Evolutionary conservation across 1,140 invertebrate genomes (phyloP), one percentile per base, ranked within the genome.

Genomic region (Habropoda laboriosa): DNA sequence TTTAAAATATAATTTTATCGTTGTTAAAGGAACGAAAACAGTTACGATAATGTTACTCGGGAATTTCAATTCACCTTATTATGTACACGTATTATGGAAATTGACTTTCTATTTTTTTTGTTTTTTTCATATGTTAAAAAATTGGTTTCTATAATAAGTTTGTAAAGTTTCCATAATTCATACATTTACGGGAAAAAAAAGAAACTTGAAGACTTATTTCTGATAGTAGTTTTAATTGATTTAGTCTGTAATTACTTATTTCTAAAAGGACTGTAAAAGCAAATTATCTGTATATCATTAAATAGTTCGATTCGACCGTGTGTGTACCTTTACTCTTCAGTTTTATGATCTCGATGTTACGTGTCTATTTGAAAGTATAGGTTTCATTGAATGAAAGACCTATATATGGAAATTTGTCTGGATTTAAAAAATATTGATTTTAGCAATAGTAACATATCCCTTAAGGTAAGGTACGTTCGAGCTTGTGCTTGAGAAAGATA

Each of bases 381-480:
- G 70, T 78, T n/a, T 78, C 55, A 61, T 60, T 32, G 21, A 61
- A 49, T 58, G 42, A 35, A 78, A 51, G 18, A 78, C 40, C 6
- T 61, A n/a, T n/a, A 40, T 18, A 30, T 71, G 55, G 18, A 78
- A 60, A 47, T 77, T 77, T 71, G 55, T 78, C 55, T 71, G 71
- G 42, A 78, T 71, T 70, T 51, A 61, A 49, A n/a, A 68, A 78
- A 32, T 38, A 79, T 79, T 72, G 40, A 63, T 79, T 79, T 79
- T 47, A 79, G 49, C 40, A 45, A 79, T 73, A 73, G 55, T 38
- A 63, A 73, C 77, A 79, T 72, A 70, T 51, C 68, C 66, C 75
- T 81, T 74, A 81, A 86, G 67, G n/a, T 63, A 63, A 67, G 67
- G 83, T 85, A 86, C 83, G 83, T 79, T 81, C 80, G 83, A 85